A percentile compares a stretch with the other conserved stretches of the same genome.
Conservation (phyloP, 2,113 vertebrate genomes). For the Ancistrus triradiatus region DNA sequence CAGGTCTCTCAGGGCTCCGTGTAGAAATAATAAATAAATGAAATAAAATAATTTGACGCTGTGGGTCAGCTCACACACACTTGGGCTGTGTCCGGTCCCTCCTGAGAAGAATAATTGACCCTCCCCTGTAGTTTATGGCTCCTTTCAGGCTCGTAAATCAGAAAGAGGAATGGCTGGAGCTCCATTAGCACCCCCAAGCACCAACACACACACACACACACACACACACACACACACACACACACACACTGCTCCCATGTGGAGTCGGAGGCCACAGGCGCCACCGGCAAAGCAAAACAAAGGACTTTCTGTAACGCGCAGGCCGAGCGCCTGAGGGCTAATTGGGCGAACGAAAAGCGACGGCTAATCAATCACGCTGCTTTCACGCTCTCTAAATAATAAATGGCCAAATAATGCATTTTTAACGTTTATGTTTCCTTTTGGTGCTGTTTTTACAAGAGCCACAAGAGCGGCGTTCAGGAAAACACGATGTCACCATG, state of each 20-base stretch:
- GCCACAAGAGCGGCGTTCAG: too few relatives aligned
- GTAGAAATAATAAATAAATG: too few relatives aligned
- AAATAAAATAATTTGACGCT: too few relatives aligned
- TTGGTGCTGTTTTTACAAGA: not conserved
- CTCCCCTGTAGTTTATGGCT: constrained; percentile 53
- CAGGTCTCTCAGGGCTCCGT: too few relatives aligned
- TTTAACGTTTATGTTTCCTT: constrained; percentile 27
- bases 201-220: not conserved
- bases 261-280: not conserved
- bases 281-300: constrained; percentile 58
- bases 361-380: constrained; percentile 60
- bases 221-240: not conserved
- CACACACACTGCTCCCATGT: not conserved
- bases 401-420: constrained; percentile 47
- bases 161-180: constrained; percentile 47
- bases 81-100: constrained; percentile 50
- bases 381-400: constrained; percentile 39
- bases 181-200: constrained; percentile 52
- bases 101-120: constrained; percentile 42
- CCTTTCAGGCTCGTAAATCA: constrained; percentile 62
- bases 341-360: constrained; percentile 35
- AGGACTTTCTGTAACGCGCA: constrained; percentile 59
- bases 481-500: too few relatives aligned
- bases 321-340: constrained; percentile 53
- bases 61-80: too few relatives aligned